phyloP scores from a whole-genome alignment of 35 echinoderm and acorn worm species.

The Stichopus chloronotus region DNA sequence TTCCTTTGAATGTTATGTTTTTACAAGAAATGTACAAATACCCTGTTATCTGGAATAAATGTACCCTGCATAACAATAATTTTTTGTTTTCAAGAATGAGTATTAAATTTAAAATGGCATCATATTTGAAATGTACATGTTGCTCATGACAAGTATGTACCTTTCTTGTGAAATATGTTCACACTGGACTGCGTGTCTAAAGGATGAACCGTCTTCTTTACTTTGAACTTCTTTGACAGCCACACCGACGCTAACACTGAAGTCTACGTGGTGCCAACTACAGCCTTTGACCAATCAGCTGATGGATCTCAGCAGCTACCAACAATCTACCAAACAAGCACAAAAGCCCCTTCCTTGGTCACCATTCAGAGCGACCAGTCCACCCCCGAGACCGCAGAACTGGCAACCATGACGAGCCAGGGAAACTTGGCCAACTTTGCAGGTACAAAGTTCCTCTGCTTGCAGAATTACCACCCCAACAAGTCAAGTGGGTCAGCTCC shows the following conservation, averaged over 20 bases:
- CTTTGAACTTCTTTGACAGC: not conserved
- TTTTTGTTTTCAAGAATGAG: too few species aligned
- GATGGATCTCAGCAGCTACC: slow-evolving; percentile 4
- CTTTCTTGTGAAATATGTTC: not conserved
- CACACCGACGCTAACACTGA: not conserved
- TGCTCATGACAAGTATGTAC: too few species aligned
- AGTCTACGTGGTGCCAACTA: not conserved
- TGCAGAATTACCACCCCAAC: slow-evolving; percentile 12
- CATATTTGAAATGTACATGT: too few species aligned
- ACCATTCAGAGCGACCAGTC: not conserved
- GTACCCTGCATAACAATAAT: too few species aligned
- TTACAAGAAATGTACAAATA: too few species aligned
- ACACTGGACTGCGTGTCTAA: not conserved
- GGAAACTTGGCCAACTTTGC: slow-evolving; percentile 7
- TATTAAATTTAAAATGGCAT: too few species aligned
- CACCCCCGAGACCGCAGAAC: not conserved
- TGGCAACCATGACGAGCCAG: not conserved
- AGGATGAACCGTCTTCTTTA: too few species aligned
- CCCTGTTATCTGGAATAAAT: too few species aligned
- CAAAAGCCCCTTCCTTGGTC: not conserved
- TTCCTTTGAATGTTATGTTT: too few species aligned
- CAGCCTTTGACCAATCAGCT: slow-evolving; percentile 13
- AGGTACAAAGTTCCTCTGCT: slow-evolving; percentile 17
- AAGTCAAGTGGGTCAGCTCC: not conserved
- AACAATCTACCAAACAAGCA: not conserved